phyloP scores from a whole-genome alignment of 2,797 vertebrate genomes.

The Poeciliopsis turneri region DNA sequence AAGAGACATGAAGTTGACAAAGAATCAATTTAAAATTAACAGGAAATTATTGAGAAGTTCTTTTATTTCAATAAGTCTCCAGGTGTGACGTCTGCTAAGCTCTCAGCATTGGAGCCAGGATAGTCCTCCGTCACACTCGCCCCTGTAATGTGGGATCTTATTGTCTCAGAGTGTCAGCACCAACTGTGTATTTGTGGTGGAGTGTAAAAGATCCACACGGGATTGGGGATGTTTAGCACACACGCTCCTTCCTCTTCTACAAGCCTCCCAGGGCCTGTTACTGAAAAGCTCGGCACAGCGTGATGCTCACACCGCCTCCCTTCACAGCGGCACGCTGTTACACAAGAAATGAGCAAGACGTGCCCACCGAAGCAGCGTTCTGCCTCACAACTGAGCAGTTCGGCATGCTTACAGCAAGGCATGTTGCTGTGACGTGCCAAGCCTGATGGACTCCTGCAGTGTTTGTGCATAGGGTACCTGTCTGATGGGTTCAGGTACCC shows the following conservation, averaged over 20 bases:
- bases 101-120: slow-evolving; percentile 10
- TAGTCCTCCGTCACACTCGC: neutral
- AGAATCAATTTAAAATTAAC: neutral
- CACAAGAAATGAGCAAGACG: slow-evolving; percentile 23
- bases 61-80: neutral
- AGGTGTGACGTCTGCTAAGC: neutral
- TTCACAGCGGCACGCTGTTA: slow-evolving; percentile 38
- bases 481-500: slow-evolving; percentile 91
- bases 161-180: slow-evolving; percentile 8
- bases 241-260: slow-evolving; percentile 5
- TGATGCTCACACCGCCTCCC: slow-evolving; percentile 24
- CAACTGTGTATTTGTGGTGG: neutral
- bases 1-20: neutral
- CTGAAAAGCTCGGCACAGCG: slow-evolving; percentile 14
- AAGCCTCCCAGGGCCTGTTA: slow-evolving; percentile 17
- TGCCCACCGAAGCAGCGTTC: slow-evolving; percentile 1
- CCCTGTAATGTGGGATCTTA: neutral
- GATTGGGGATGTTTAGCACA: neutral
- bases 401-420: neutral
- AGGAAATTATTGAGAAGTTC: neutral
- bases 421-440: neutral
- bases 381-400: slow-evolving; percentile 7
- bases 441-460: slow-evolving; percentile 6
- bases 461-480: slow-evolving; percentile 80
- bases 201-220: neutral